Evolutionary conservation across 1,140 invertebrate genomes (phyloP).

Genomic region (Antheraea pernyi): DNA sequence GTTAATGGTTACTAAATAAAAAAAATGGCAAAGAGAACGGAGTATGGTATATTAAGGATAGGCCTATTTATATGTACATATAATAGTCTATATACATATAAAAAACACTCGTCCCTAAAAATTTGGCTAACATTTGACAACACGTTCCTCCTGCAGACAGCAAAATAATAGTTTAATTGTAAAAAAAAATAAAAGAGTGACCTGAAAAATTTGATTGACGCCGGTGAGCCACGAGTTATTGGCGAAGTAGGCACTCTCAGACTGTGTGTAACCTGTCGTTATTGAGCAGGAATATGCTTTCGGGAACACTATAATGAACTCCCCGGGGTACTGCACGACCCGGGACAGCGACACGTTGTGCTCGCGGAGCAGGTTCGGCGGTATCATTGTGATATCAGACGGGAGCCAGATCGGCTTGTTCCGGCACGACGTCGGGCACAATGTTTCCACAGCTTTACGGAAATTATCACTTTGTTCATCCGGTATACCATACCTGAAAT

Average conservation of each 20-base stretch:
- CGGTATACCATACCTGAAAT: conserved; percentile 88
- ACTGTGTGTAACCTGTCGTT: conserved; percentile 93
- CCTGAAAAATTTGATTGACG: conserved; percentile 87
- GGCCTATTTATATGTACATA: no score
- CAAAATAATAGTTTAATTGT: no score
- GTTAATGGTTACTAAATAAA: no score
- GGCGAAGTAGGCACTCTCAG: conserved; percentile 96
- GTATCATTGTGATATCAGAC: conserved; percentile 97
- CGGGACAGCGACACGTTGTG: conserved; percentile 89
- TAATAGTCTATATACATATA: no score
- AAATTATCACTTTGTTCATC: conserved; percentile 88
- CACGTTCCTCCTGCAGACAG: no score
- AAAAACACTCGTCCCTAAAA: no score
- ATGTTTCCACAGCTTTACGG: conserved; percentile 84
- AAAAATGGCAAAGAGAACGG: no score
- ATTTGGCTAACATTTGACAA: no score
- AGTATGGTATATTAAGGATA: no score
- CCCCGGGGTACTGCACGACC: conserved; percentile 91
- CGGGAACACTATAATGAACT: conserved; percentile 95
- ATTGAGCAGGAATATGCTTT: conserved; percentile 94
- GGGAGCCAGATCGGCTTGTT: conserved; percentile 93
- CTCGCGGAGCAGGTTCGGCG: conserved; percentile 87
- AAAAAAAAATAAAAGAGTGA: no score
- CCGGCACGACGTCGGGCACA: conserved; percentile 91
- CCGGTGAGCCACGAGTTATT: conserved; percentile 89